Base-by-base conservation (phyloP, 2,113 vertebrate species). In the Rhea americana region DNA sequence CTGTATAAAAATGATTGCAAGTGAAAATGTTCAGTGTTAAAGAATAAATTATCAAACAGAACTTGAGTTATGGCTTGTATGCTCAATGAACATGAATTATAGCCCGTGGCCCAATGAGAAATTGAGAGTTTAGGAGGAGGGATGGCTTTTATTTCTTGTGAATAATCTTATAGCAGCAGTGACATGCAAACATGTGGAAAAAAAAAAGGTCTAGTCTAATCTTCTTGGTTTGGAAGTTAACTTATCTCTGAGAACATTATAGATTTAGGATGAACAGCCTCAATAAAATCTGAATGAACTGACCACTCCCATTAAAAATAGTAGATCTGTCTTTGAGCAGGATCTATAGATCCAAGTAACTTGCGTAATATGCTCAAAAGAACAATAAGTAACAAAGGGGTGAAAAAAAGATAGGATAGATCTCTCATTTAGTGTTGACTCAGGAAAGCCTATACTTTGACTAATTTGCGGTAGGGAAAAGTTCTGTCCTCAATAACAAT, bases 11-110 rank as follows among this genome's bases (percentile, higher is more conserved):
- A 63, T 25, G 8, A 39, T 75, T 5, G 5, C 16, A 43, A 12
- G 43, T 22, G 6, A 63, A 5, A 79, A 55, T 12, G 4, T 28
- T 8, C 13, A 35, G 16, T 22, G 21, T 62, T 61, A 83, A 77
- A 80, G 17, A 7, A 10, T 0, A 0, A 7, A 47, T 74, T n/a
- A 5, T 30, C 55, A 71, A 47, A 15, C 3, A 1, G 26, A 56
- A 25, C 28, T 55, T 47, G 32, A 35, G 11, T 6, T 63, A 3
- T 59, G 58, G 16, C 10, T 3, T 0, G 7, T 45, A 15, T 10
- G 43, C 13, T 45, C 43, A 45, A 45, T 45, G 43, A 45, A 15
- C 14, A 5, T 45, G 43, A 15, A 15, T 45, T 45, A 45, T 45
- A 45, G 13, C 43, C 43, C 14, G 13, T 72, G 41, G 5, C 26